phyloP scores from a whole-genome alignment of 1,140 invertebrate genomes.

The Holcopasites calliopsidis region DNA sequence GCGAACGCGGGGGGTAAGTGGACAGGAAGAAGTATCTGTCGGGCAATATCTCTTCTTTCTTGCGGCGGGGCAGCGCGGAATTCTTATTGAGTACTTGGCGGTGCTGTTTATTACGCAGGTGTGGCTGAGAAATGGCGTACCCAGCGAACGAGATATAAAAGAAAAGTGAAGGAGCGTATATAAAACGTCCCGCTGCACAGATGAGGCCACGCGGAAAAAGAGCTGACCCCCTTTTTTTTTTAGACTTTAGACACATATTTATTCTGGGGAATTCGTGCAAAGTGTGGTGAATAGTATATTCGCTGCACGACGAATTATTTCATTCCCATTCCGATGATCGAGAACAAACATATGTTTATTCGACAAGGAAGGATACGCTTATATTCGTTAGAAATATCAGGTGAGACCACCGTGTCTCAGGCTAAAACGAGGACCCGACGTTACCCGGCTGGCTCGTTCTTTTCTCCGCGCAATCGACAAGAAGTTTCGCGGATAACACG shows the following conservation, averaged over 20 bases:
- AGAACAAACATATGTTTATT: too few relatives aligned
- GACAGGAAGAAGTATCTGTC: neutral
- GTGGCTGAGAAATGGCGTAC: constrained; percentile 57
- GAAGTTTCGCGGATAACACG: constrained; percentile 24
- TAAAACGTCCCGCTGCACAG: constrained; percentile 37
- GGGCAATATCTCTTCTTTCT: constrained; percentile 6
- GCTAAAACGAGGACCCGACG: neutral
- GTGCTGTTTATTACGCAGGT: constrained; percentile 57
- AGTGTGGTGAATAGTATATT: neutral
- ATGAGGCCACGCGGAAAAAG: constrained; percentile 36
- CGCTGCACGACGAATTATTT: neutral
- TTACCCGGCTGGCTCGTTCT: neutral
- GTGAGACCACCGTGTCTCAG: neutral
- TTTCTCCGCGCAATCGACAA: constrained; percentile 8
- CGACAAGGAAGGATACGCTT: neutral
- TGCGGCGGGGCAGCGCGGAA: constrained; percentile 23
- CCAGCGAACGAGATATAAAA: constrained; percentile 46
- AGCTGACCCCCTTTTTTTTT: constrained; percentile 47
- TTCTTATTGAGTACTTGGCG: constrained; percentile 52
- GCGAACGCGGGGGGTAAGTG: neutral
- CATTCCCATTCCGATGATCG: neutral
- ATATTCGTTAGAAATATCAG: neutral
- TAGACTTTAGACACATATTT: neutral
- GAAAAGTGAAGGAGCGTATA: constrained; percentile 58
- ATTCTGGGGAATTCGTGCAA: neutral